Evolutionary conservation across 2,113 vertebrate genomes (phyloP), one percentile per base, ranked within the genome.

Genomic region (Passer domesticus): DNA sequence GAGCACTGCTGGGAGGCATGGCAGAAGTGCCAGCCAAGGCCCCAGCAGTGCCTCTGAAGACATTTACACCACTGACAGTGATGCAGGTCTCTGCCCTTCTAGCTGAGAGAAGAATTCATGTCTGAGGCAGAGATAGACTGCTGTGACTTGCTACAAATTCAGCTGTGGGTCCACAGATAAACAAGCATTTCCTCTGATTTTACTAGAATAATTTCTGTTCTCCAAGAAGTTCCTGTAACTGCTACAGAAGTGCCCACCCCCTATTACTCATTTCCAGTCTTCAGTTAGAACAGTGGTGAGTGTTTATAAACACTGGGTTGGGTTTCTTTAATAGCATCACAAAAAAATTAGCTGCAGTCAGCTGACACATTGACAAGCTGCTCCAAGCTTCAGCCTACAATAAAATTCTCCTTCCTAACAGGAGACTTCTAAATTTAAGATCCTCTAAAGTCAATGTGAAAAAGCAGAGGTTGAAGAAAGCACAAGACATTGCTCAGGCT

Each of bases 401-500:
- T 25, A 62, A 53, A 86, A 33, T 15, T 24, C 30, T 21, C 58
- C 22, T 78, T 44, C 41, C 7, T 46, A 53, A 7, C 7, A 63
- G 18, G 44, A 37, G 35, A 27, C 16, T 15, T 53, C 21, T 8
- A 8, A 11, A 21, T 59, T 43, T 39, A 41, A 83, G n/a, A 20
- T 41, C 31, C 41, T 74, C 35, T 62, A 53, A 50, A 70, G 41
- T 31, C 27, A 46, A 3, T 8, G n/a, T 3, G 3, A 69, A 41
- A 77, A 91, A 53, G n/a, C 27, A 83, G 44, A 53, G 55, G 47
- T 1, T 59, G 50, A 73, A 46, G 37, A 19, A 64, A 39, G 37
- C 22, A 4, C 0, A 1, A 22, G 43, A 8, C 20, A 24, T 9
- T 8, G 3, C 66, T 66, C n/a, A 41, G 47, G 23, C 1, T 0